Base-by-base conservation (phyloP, 2,888 invertebrate genomes). In the Corbicula japonica region DNA sequence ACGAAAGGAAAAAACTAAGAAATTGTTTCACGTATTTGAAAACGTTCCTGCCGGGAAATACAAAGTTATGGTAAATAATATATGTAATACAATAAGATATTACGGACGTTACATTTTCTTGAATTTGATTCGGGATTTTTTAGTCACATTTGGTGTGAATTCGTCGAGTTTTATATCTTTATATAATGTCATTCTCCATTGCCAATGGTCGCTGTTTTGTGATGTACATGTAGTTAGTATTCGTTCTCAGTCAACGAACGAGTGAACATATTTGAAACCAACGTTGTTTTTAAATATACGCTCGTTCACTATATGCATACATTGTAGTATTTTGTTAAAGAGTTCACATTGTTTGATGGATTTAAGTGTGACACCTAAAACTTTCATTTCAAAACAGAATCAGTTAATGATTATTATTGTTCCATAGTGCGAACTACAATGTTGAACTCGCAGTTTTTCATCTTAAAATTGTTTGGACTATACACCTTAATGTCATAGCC, bases 51-150 rank as follows among this genome's bases (percentile, higher is more conserved):
- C 4, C 8, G 71, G 71, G 21, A 50, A 62, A 8, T 71, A 71
- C 34, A 71, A 50, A 52, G 23, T 71, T 23, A 61, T 71, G 71
- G 71, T 71, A 71, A 26, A 23, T 38, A 10, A 44, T 26, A 10
- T n/a, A 48, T 48, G 21, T 6, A 18, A 48, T 48, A 12, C 21
- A 48, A 48, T 12, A 21, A 18, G 10, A 18, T 6, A 10, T 15
- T 6, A n/a, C 21, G 10, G 21, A 12, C 21, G 6, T 21, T 18
- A 48, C 21, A 48, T 8, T 12, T 38, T 18, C 41, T 12, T 8
- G 41, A 38, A 38, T 12, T 12, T 8, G 15, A 12, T 18, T 12
- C 8, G 41, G 15, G 15, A 26, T 3, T 23, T 23, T 52, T 23
- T 26, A 21, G 18, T 6, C 12, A 21, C 12, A 6, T 26, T 26